Conservation (phyloP, 1,140 invertebrate genomes). For the Bombus difficillimus region DNA sequence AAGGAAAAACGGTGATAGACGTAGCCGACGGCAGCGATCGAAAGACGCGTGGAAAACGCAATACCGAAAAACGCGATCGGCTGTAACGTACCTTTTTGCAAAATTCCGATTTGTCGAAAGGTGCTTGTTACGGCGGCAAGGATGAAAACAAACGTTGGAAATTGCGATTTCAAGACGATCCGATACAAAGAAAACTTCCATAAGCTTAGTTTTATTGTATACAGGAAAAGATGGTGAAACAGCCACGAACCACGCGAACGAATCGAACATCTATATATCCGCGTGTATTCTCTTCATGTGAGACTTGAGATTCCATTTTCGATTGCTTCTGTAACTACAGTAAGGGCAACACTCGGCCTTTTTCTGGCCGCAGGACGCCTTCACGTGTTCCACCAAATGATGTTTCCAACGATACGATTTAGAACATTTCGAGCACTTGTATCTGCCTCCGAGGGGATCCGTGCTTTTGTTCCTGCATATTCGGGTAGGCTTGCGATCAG, state of each 20-base stretch:
- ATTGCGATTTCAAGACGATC: neutral
- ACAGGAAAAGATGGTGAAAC: neutral
- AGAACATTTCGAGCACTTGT: slow-evolving; percentile 76
- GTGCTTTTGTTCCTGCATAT: slow-evolving; percentile 22
- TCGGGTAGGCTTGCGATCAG: neutral
- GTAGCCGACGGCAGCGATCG: neutral
- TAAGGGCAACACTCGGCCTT: slow-evolving; percentile 81
- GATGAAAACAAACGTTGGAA: neutral
- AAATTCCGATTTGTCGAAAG: too few relatives aligned
- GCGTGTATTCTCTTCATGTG: slow-evolving; percentile 78
- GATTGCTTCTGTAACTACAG: slow-evolving; percentile 80
- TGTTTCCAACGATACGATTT: slow-evolving; percentile 79
- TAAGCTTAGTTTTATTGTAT: neutral
- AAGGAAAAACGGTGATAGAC: neutral
- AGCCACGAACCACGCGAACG: neutral
- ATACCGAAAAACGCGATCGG: neutral
- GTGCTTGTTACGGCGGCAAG: neutral
- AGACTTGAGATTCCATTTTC: slow-evolving; percentile 80
- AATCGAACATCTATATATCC: slow-evolving; percentile 1
- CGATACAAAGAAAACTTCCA: neutral
- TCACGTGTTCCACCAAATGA: slow-evolving; percentile 80
- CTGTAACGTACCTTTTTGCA: neutral
- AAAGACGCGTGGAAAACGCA: neutral
- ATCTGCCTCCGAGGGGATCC: slow-evolving; percentile 43
- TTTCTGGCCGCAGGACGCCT: slow-evolving; percentile 80